Evolutionary conservation across 53 echinoderm and acorn worm genomes (phyloP), one percentile per base, ranked within the genome.

Genomic region (Crossaster papposus): DNA sequence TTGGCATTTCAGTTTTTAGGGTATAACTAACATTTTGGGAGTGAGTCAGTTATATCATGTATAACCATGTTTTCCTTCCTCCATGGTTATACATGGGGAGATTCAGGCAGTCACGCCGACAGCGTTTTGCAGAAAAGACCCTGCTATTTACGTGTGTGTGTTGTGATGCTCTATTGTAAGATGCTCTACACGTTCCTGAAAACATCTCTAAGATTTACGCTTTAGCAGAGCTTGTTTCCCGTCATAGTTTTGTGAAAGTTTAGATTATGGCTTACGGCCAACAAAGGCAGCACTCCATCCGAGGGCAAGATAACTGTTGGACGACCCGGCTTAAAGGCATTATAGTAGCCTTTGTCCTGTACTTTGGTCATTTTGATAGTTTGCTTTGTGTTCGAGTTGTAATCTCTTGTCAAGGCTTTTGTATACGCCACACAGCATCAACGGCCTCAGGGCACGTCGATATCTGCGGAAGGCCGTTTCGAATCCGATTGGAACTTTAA

Each of bases 371-470:
- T 68, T 82, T 65, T 22, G 63, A 33, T 82, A 65, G 36, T 36
- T 65, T 34, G 2, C 68, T 68, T 82, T 82, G 68, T 68, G 82
- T 7, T 17, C 13, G 31, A 11, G 20, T 36, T 82, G 72, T 84
- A 84, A 84, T 84, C 72, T 54, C 22, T 72, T 32, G 84, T 84
- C 84, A 84, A 84, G 84, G 84, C 70, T 84, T 84, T n/a, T n/a
- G n/a, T n/a, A 71, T 52, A 52, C 71, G 81, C 62, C 68, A 30
- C 24, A 51, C 29, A 15, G 33, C 74, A 73, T 73, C 33, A 4
- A 35, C 4, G 33, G 17, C 74, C 74, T 32, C 35, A 1, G 33
- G 68, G 68, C 68, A 26, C 68, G 11, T 68, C 4, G 5, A n/a
- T 68, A 68, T 23, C 68, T 68, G 24, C 68, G 11, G 28, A 68